Conservation (phyloP, 1,140 invertebrate species). For the Asobara japonica region DNA sequence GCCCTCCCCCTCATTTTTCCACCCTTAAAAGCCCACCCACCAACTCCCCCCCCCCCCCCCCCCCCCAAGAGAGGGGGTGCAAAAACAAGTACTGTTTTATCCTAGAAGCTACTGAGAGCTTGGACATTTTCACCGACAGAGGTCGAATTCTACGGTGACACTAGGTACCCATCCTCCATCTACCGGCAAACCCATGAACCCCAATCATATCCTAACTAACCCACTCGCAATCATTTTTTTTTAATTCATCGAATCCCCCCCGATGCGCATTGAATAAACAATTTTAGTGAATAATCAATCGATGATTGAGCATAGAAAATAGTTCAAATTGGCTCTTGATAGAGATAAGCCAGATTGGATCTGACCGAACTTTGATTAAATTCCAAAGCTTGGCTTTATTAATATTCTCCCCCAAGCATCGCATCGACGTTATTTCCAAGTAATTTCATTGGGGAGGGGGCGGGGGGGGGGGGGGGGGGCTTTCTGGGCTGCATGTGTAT, state of each 20-base stretch:
- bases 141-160: not conserved
- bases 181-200: not conserved
- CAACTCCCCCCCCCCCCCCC: not conserved
- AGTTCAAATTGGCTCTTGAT: constrained; percentile 1
- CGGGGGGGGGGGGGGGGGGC: not conserved
- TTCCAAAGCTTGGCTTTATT: constrained; percentile 28
- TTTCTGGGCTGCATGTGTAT: not conserved
- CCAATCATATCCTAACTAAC: not conserved
- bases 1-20: not conserved
- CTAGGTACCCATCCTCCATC: not conserved
- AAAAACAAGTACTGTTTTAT: constrained; percentile 14
- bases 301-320: constrained; percentile 14
- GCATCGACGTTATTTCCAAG: constrained; percentile 26
- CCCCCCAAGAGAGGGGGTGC: not conserved
- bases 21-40: constrained; percentile 1
- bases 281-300: constrained; percentile 17
- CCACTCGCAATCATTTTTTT: not conserved
- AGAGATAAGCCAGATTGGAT: constrained; percentile 29
- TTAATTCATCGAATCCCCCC: not conserved
- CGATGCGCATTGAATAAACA: not conserved
- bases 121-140: not conserved
- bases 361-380: constrained; percentile 31
- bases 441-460: constrained; percentile 27
- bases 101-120: not conserved
- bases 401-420: constrained; percentile 30